Evolutionary conservation across 30 jellyfish, hydroid and myxozoan genomes (phyloP).

Genomic region (Turritopsis rubra): DNA sequence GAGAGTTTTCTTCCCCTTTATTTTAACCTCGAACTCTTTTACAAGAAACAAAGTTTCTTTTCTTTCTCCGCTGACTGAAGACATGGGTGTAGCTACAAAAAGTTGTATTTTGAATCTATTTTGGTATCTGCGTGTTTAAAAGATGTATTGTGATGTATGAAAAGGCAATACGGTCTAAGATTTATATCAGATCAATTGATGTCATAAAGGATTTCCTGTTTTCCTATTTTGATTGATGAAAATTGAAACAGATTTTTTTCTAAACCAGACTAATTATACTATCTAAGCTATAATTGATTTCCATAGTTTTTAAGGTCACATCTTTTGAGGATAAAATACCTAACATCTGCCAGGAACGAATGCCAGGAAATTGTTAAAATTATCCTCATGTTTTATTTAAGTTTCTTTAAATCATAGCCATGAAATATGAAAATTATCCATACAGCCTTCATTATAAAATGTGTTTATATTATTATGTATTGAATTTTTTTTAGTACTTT

Average conservation of each 20-base stretch:
- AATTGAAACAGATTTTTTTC: not conserved
- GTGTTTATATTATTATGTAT: too few species aligned
- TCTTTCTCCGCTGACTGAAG: not conserved
- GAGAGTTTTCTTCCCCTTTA: too few species aligned
- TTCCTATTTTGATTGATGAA: not conserved
- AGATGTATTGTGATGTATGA: not conserved
- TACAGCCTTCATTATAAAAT: too few species aligned
- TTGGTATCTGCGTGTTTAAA: not conserved
- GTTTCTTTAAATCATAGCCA: too few species aligned
- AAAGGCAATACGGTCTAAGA: not conserved
- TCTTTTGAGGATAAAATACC: not conserved
- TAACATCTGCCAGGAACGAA: not conserved
- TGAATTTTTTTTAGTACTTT: not conserved
- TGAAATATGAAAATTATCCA: too few species aligned
- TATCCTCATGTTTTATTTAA: not conserved
- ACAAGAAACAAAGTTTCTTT: too few species aligned
- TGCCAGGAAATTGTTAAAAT: not conserved
- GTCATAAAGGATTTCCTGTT: not conserved
- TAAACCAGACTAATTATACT: not conserved
- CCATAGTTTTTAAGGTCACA: not conserved
- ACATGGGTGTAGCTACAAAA: not conserved
- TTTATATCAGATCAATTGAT: not conserved
- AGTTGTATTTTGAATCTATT: not conserved
- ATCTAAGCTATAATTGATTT: not conserved
- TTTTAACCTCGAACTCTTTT: too few species aligned